These are phyloP conservation scores for Grantiella picta DNA, from an alignment of 2,113 vertebrate genomes.

Conservation along the genomic window DNA sequence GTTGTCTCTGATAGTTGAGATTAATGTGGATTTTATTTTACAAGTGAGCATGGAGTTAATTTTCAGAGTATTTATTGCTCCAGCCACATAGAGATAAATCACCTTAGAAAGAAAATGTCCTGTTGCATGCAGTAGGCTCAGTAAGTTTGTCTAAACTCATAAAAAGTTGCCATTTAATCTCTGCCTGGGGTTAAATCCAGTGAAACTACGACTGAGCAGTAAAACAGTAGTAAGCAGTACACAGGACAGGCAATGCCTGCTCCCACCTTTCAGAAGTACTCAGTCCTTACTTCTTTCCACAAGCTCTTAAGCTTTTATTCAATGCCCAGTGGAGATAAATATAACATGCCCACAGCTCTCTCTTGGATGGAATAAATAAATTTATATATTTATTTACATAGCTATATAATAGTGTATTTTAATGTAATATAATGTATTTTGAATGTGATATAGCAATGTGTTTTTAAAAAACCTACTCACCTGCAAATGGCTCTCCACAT, in stretches of 20 bases:
- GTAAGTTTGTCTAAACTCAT: background rate
- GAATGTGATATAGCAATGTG: background rate
- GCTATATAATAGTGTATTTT: background rate
- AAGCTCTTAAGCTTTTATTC: background rate
- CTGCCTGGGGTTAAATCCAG: background rate
- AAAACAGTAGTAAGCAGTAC: background rate
- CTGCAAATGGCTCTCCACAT: background rate
- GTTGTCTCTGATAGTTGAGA: slow-evolving; percentile 8
- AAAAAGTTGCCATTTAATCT: background rate
- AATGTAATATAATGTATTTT: background rate
- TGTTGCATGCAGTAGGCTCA: background rate
- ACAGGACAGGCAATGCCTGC: background rate
- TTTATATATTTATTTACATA: background rate
- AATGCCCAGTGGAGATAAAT: background rate
- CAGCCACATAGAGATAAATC: background rate
- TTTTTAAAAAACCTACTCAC: background rate
- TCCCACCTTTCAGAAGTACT: background rate
- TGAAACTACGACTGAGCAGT: background rate
- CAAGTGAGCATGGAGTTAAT: background rate
- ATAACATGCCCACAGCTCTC: background rate
- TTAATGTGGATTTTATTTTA: slow-evolving; percentile 53
- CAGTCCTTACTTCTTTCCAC: background rate
- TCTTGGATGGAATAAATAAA: background rate
- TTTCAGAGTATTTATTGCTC: slow-evolving; percentile 30
- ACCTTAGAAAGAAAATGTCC: background rate